Evolutionary conservation across 2,888 invertebrate genomes (phyloP), one percentile per base, ranked within the genome.

Genomic region (Heliconius sara): DNA sequence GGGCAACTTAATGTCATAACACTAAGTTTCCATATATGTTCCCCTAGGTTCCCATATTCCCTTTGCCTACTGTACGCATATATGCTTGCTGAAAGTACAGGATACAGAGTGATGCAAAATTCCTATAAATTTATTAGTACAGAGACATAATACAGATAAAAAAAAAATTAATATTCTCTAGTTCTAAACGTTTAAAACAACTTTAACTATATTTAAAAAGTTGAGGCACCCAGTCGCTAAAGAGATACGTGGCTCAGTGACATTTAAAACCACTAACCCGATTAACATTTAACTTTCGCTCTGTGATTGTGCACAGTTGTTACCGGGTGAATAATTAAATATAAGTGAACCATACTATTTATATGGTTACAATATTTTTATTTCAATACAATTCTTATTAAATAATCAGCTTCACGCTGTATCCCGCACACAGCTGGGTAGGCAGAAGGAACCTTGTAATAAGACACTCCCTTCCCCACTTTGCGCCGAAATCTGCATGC

Each of bases 261-360:
- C 74, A 43, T 27, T 63, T 43, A 65, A 75, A 63, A 75, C 63
- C 74, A 65, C 65, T 75, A 75, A 75, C 27, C 74, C 39, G 39
- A 63, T 75, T 65, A 75, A 75, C 63, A 65, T 63, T 75, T 43
- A 75, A 75, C 74, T 43, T 63, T 75, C 27, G 25, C 43, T 75
- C 74, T 10, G 65, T 75, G 57, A 73, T 57, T 57, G 72, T 73
- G 52, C 52, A 57, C 72, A 34, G 72, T 72, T 34, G 72, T 72
- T 72, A 34, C 72, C 16, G 72, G 34, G 30, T n/a, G 22, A 47
- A 71, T 71, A 72, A 73, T 60, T 60, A 34, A 73, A 73, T 57
- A 57, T 34, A 73, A 34, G 57, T 73, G 60, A 60, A 5, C 13
- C 34, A 12, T 22, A 6, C 22, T 72, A n/a, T 72, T n/a, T 72